A percentile compares a stretch with the other conserved stretches of the same genome.
phyloP scores from a whole-genome alignment of 2,888 invertebrate species.

The Erpobdella octoculata region DNA sequence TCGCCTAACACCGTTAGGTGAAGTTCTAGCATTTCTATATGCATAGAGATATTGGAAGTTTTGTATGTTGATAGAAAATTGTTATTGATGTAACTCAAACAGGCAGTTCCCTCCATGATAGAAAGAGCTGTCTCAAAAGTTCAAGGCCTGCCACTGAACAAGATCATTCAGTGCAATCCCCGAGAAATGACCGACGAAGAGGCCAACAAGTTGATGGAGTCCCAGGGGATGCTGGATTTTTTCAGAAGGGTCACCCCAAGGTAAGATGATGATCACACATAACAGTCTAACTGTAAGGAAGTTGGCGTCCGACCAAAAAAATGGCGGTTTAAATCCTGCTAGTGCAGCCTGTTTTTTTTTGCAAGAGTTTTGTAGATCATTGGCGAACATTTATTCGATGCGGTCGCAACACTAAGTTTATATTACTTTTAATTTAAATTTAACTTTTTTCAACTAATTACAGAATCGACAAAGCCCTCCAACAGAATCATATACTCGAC shows the following conservation, averaged over 20 bases:
- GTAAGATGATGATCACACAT: neutral
- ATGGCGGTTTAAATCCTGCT: too few species aligned
- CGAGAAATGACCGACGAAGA: constrained; percentile 46
- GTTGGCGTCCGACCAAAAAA: too few species aligned
- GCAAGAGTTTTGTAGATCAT: neutral
- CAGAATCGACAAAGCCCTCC: constrained; percentile 49
- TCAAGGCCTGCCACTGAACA: constrained; percentile 50
- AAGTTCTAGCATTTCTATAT: neutral
- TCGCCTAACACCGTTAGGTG: too few species aligned
- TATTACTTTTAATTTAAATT: neutral
- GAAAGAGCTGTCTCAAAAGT: constrained; percentile 47
- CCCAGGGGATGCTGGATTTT: constrained; percentile 8
- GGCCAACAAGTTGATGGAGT: constrained; percentile 39
- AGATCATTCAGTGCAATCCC: constrained; percentile 49
- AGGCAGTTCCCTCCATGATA: constrained; percentile 47
- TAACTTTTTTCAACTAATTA: too few species aligned
- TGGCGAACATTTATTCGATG: neutral
- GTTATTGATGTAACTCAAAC: neutral
- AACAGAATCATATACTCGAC: constrained; percentile 53
- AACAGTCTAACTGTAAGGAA: too few species aligned
- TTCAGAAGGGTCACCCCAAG: constrained; percentile 10
- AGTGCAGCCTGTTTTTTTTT: neutral
- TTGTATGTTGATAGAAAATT: too few species aligned
- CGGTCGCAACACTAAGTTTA: neutral
- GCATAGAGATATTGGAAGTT: too few species aligned